Conservation (phyloP, 2,888 invertebrate genomes). For the Agriopis marginaria region DNA sequence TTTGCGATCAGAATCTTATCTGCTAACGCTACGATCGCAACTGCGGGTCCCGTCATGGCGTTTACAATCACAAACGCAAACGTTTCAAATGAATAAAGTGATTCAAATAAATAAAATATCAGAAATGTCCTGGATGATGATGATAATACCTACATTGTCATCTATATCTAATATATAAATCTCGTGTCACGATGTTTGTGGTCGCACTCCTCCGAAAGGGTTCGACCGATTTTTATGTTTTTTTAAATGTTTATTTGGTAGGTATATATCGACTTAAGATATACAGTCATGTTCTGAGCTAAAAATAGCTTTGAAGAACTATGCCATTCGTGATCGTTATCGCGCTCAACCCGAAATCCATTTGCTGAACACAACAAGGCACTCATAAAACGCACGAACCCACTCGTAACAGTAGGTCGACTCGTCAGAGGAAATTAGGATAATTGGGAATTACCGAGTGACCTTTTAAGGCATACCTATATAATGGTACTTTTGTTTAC, state of each 20-base stretch:
- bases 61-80: neutral
- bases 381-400: slow-evolving; percentile 29
- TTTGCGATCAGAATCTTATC: neutral
- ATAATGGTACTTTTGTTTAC: slow-evolving; percentile 6
- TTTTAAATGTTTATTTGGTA: too few species aligned
- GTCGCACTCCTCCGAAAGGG: too few species aligned
- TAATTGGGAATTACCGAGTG: slow-evolving; percentile 33
- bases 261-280: neutral
- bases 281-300: slow-evolving; percentile 13
- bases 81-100: too few species aligned
- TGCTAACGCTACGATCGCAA: neutral
- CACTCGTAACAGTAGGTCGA: slow-evolving; percentile 21
- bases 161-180: too few species aligned
- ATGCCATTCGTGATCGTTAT: slow-evolving; percentile 22
- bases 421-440: slow-evolving; percentile 34
- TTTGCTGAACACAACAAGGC: slow-evolving; percentile 31
- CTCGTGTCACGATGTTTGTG: too few species aligned
- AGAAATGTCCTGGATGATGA: neutral
- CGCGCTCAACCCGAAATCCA: slow-evolving; percentile 20
- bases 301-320: slow-evolving; percentile 12
- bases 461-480: slow-evolving; percentile 24
- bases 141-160: neutral
- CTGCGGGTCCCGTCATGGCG: neutral
- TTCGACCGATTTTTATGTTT: too few species aligned
- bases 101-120: neutral